A percentile compares a stretch with the other conserved stretches of the same genome.
These are phyloP conservation scores for Gallinago solitaria DNA, from an alignment of 2,797 vertebrate genomes.

Conservation along the genomic window DNA sequence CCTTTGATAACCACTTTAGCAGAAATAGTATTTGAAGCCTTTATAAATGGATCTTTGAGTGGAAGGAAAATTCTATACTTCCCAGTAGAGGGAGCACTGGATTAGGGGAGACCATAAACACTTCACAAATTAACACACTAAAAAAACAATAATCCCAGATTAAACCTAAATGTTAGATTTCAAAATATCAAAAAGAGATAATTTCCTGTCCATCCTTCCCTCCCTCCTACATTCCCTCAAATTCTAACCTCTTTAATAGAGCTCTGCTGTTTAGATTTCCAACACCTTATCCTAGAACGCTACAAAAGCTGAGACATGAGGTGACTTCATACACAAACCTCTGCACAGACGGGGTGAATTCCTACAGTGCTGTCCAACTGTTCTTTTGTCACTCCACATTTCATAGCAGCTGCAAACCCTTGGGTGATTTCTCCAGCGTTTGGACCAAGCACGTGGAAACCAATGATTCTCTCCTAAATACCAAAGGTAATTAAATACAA, in stretches of 20 bases:
- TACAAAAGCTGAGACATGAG: background rate
- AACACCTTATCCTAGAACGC: background rate
- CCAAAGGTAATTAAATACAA: background rate
- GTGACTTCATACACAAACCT: constrained; percentile 74
- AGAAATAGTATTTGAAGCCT: background rate
- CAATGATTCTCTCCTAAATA: constrained; percentile 82
- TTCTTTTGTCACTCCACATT: constrained; percentile 84
- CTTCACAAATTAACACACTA: background rate
- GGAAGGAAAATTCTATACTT: background rate
- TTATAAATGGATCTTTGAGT: background rate
- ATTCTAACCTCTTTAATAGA: background rate
- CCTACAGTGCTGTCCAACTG: constrained; percentile 82
- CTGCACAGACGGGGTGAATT: constrained; percentile 84
- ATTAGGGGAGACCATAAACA: background rate
- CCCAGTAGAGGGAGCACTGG: background rate
- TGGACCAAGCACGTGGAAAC: constrained; percentile 85
- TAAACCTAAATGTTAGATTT: background rate
- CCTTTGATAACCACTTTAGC: background rate
- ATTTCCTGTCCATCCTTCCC: background rate
- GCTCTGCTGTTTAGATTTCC: background rate
- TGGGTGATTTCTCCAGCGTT: constrained; percentile 86
- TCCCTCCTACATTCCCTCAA: background rate
- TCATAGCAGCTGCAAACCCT: constrained; percentile 83
- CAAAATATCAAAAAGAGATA: background rate
- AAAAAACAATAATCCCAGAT: background rate